Base-by-base conservation (phyloP, 1,140 invertebrate genomes). In the Condylostylus longicornis region DNA sequence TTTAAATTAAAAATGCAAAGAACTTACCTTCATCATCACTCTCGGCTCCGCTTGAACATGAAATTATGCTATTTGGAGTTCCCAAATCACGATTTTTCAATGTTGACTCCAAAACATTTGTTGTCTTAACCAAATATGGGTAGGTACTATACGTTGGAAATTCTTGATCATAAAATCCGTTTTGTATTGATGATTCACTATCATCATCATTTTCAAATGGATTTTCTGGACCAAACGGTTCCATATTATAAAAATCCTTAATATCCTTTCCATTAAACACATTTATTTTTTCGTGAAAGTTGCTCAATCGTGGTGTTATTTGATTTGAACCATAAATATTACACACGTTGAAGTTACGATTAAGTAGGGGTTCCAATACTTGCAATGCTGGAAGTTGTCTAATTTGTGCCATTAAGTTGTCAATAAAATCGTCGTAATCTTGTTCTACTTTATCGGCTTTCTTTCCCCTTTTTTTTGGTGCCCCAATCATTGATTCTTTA, bases 101-200 rank as follows among this genome's bases (percentile, higher is more conserved):
- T n/a, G n/a, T n/a, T n/a, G n/a, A n/a, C n/a, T n/a, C n/a, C n/a
- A n/a, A n/a, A n/a, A n/a, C n/a, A n/a, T n/a, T n/a, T n/a, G n/a
- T n/a, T n/a, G n/a, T n/a, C n/a, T n/a, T n/a, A n/a, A n/a, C n/a
- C n/a, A n/a, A n/a, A n/a, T n/a, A n/a, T n/a, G n/a, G n/a, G n/a
- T n/a, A n/a, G n/a, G n/a, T n/a, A n/a, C n/a, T 51, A 27, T 53
- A 50, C 17, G 82, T 74, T 18, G 80, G 76, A 61, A 94, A 94
- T 64, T 94, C 88, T 68, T 91, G 84, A 63, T 88, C 84, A 49
- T 93, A 94, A 55, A 89, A 93, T 4, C 86, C 84, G 57, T 86
- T 68, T 50, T 86, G 82, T n/a, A 82, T 86, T 3, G 80, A 78
- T 13, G 72, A 50, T 12, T 54, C 18, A 0, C 46, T 21, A 10